Base-by-base conservation (phyloP, 2,113 vertebrate species). In the Engraulis encrasicolus region DNA sequence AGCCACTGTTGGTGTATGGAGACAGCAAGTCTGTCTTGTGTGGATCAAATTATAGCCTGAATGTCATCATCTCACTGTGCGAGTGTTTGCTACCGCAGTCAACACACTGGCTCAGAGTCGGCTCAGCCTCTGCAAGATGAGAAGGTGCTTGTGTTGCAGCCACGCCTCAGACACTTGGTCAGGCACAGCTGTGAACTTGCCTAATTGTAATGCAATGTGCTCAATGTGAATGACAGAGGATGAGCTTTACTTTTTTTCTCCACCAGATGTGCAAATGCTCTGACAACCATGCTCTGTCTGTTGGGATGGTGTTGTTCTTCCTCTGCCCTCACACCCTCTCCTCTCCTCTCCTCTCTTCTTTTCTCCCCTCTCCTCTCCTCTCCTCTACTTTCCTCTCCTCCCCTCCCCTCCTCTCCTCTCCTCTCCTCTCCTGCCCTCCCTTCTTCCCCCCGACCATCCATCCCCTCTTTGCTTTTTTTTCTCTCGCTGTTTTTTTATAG, bases 251-350 rank as follows among this genome's bases (percentile, higher is more conserved):
- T 71, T 74, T 74, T 3, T 14, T 84, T 91, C 91, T 88, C 82
- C 91, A 91, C 90, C 93, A 93, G 92, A 90, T 93, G 93, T 89
- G 90, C 58, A 18, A 74, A 34, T 15, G 66, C 27, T 74, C 11
- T 74, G 34, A 34, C 31, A 71, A 1, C 19, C 14, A 11, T n/a
- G n/a, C n/a, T n/a, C n/a, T n/a, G 58, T 27, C 58, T 66, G 58
- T 66, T 66, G 58, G 58, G 58, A 61, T 66, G 58, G 66, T 74
- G 27, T 74, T 71, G 61, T 27, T 74, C 66, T 74, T 74, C 66
- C 66, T 74, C 66, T 74, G 66, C 23, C 66, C 80, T 45, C 78
- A 31, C 78, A 36, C 1, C 4, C 66, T 5, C 40, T 9, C 40
- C 40, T 9, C 40, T 9, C 40, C 40, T 5, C 40, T 5, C 3